Base-by-base conservation (phyloP, 2,797 vertebrate genomes). In the Ciconia nigra region DNA sequence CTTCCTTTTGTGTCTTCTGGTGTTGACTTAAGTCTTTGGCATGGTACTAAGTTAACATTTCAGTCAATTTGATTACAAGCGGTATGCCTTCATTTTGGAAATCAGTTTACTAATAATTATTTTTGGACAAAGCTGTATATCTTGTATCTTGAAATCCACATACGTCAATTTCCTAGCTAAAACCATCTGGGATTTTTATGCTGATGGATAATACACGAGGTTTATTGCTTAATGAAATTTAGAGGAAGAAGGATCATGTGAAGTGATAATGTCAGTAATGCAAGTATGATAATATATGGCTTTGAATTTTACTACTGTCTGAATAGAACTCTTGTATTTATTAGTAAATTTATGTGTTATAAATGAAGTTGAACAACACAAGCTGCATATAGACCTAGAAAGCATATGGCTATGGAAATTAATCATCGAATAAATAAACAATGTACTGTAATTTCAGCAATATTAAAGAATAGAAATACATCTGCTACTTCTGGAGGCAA, bases 141-240 rank as follows among this genome's bases (percentile, higher is more conserved):
- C 92, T 90, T 81, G 28, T 91, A 49, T 95, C 62, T 95, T 96
- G 29, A 92, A 96, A 97, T 91, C 61, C 35, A 31, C 25, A 3
- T 77, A 82, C 14, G 57, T 95, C 83, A 83, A 15, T 85, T 94
- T 93, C 62, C 28, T 65, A 91, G 78, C 63, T 96, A 62, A 96
- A 96, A 76, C 89, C 90, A 85, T 97, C 83, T 97, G 93, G 70
- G 58, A 54, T 87, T 95, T 88, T 97, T 93, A 94, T 98, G 86
- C 87, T 59, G 93, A 82, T 92, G 94, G 71, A 80, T 96, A 95
- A 97, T 94, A 69, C 35, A 54, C 62, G 69, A 80, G 90, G 69
- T 96, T 98, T 97, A 97, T 97, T 93, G 80, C 91, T 96, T 93
- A 88, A 35, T 93, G 89, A 97, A 97, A 96, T 94, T 82, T 91